These are phyloP conservation scores for Embidobia sp. DNA, from an alignment of 2,888 invertebrate species.

Conservation along the genomic window DNA sequence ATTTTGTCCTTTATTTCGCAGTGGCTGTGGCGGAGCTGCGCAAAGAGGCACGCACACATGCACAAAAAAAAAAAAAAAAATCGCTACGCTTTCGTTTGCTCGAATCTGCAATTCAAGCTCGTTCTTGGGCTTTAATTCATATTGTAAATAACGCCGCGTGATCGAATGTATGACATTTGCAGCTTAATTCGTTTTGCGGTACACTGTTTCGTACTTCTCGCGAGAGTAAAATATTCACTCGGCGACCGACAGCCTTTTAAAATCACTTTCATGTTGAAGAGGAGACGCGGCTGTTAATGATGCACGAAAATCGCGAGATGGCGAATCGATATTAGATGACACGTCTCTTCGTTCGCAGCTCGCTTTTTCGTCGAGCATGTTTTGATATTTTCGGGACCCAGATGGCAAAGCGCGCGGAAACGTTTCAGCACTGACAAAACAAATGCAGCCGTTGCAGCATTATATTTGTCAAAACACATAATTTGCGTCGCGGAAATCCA, in stretches of 20 bases:
- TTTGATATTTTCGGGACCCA: conserved; percentile 15
- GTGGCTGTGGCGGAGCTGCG: neutral
- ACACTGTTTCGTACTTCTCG: conserved; percentile 41
- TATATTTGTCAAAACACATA: conserved; percentile 40
- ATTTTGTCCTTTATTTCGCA: conserved; percentile 20
- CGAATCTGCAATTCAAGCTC: too few relatives aligned
- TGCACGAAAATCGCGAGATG: conserved; percentile 26
- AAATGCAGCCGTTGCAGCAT: conserved; percentile 13
- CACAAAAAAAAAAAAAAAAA: too few relatives aligned
- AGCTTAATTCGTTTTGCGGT: conserved; percentile 19
- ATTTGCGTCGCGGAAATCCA: conserved; percentile 30
- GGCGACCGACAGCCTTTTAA: conserved; percentile 38
- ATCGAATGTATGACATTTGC: conserved; percentile 27
- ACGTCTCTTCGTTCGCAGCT: neutral
- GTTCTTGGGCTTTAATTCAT: too few relatives aligned
- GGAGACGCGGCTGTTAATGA: conserved; percentile 14
- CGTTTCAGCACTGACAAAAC: conserved; percentile 16
- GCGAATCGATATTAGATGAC: conserved; percentile 27
- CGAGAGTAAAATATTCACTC: conserved; percentile 28
- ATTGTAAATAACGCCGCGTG: too few relatives aligned
- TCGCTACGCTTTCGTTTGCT: too few relatives aligned
- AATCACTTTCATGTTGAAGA: conserved; percentile 41
- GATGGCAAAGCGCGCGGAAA: conserved; percentile 15
- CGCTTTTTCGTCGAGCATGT: conserved; percentile 3
- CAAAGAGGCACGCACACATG: conserved; percentile 9